Evolutionary conservation across 2,113 vertebrate species (phyloP), one percentile per base, ranked within the genome.

Genomic region (Rostratula benghalensis): DNA sequence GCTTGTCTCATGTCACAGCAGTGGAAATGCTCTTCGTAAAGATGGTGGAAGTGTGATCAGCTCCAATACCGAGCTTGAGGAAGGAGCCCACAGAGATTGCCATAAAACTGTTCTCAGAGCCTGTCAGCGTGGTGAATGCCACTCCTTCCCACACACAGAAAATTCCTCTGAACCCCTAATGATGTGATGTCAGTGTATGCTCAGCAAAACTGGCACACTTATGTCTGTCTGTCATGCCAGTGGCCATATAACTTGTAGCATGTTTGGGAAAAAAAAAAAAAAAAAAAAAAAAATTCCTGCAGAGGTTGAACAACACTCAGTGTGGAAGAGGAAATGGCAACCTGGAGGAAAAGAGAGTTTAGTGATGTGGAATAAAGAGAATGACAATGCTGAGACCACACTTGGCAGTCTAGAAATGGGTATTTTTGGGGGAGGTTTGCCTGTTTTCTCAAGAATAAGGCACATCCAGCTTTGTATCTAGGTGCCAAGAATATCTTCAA

Each of bases 301-400:
- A 61, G 39, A 87, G 35, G 51, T 70, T 70, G 65, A 69, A 70
- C 13, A 51, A 63, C 64, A 53, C 17, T 54, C 39, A 37, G 35
- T 89, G 31, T 64, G 15, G 11, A 25, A 48, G 25, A 80, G 13
- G 27, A 75, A 95, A 75, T 51, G 31, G 84, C 84, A 89, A 90
- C 53, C 76, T 59, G 51, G 67, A 93, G 85, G 65, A 96, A 94
- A 43, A 83, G 53, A 67, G 79, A 83, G 74, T 77, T 94, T 93
- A 89, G 79, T 12, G 16, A 56, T 31, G 54, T 64, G 59, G 67
- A 85, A 82, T 83, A 91, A 92, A 95, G 68, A 87, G 85, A 96
- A 95, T 7, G 13, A 85, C 71, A 18, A n/a, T 75, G 7, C 19
- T 14, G 27, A 83, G 20, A 22, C 8, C 28, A 60, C 25, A 33